Conservation (phyloP, 2,888 invertebrate genomes). For the Drosophila leonis region DNA sequence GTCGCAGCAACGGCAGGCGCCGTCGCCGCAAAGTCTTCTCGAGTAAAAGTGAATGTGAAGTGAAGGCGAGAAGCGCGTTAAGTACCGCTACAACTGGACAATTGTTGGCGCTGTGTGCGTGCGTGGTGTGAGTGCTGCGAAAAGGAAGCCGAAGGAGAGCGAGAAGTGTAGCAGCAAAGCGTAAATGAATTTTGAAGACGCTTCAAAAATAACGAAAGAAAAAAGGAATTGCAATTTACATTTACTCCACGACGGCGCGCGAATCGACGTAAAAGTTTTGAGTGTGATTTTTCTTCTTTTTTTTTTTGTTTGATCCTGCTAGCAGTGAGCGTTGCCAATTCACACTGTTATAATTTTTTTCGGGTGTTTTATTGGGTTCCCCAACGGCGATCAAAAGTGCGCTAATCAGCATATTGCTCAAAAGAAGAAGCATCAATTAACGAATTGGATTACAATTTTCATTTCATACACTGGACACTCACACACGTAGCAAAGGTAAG, state of each 20-base stretch:
- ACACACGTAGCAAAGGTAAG: slow-evolving; percentile 34
- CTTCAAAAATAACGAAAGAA: neutral
- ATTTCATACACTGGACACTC: slow-evolving; percentile 10
- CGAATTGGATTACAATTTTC: slow-evolving; percentile 42
- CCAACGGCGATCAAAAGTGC: slow-evolving; percentile 8
- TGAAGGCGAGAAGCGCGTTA: slow-evolving; percentile 1
- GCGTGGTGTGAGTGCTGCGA: neutral
- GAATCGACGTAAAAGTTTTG: slow-evolving; percentile 12
- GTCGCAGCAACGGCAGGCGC: neutral
- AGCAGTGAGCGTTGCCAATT: neutral
- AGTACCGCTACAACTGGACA: slow-evolving; percentile 35
- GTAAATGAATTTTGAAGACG: slow-evolving; percentile 7
- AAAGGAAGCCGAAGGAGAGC: slow-evolving; percentile 15
- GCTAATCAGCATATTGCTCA: neutral
- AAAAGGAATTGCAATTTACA: slow-evolving; percentile 4
- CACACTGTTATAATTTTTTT: slow-evolving; percentile 17
- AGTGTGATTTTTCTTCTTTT: slow-evolving; percentile 4
- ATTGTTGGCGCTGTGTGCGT: slow-evolving; percentile 27
- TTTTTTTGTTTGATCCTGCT: slow-evolving; percentile 16
- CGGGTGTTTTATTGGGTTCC: slow-evolving; percentile 26
- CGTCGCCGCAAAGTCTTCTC: neutral
- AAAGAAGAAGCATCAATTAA: neutral
- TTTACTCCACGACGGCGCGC: slow-evolving; percentile 2
- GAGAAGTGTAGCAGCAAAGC: slow-evolving; percentile 18
- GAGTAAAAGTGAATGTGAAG: slow-evolving; percentile 36